Evolutionary conservation across 2,888 invertebrate species (phyloP), one percentile per base, ranked within the genome.

Genomic region (Melinaea menophilus): DNA sequence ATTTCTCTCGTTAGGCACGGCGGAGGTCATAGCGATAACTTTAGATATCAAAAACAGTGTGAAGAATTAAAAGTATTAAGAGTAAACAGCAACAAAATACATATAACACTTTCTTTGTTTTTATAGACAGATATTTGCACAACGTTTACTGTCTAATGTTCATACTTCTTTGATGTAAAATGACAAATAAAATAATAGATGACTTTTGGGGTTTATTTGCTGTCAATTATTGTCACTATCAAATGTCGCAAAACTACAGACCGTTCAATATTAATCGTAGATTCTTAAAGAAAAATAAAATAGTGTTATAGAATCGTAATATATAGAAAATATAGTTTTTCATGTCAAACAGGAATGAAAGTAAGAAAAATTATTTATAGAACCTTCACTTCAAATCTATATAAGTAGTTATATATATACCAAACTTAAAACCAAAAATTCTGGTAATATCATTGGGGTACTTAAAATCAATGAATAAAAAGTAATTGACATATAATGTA

Each of bases 1-100:
- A 61, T 86, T 91, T 69, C 82, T 84, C 69, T 88, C 91, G 51
- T 79, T 80, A 45, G 90, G 84, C 70, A 84, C 62, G 22, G 88
- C 81, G 45, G 88, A 85, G 61, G 88, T 82, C 88, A 88, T 86
- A 48, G 54, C 57, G 12, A 37, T 33, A 22, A 4, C 12, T 31
- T 48, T 33, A 31, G 55, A 22, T 51, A 51, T 5, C 11, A 51
- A 51, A 51, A 31, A 51, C 22, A 51, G 51, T 31, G 31, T 51
- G 51, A 51, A 3, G 51, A 51, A 41, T 41, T 41, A 41, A 51
- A 51, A 31, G 51, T 51, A 31, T n/a, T n/a, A 41, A 3, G 51
- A 2, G 51, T 22, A 51, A 31, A 31, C 11, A 31, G 9, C 7
- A 51, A 41, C 7, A 51, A 51, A 31, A 11, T 3, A 7, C 22